phyloP scores from a whole-genome alignment of 2,113 vertebrate genomes.

The Thymallus thymallus region DNA sequence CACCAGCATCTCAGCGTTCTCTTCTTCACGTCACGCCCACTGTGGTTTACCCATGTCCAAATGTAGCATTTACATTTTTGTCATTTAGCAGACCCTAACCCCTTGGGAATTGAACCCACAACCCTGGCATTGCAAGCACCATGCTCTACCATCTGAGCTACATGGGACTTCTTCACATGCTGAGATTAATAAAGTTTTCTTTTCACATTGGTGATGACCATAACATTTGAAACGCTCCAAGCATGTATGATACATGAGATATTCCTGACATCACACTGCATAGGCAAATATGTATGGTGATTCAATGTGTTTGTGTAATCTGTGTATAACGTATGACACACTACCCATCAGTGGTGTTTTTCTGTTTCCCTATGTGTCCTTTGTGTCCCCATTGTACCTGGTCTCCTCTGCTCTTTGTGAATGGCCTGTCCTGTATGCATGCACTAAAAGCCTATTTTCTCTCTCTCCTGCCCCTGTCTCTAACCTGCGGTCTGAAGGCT shows the following conservation, averaged over 20 bases:
- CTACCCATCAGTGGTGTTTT: not conserved
- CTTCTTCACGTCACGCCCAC: not conserved
- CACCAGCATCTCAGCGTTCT: conserved; percentile 21
- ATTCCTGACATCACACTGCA: not conserved
- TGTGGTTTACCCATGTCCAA: conserved; percentile 22
- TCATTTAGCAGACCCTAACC: too few species aligned
- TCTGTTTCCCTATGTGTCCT: not conserved
- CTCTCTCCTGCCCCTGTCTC: conserved; percentile 66
- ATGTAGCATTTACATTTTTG: too few species aligned
- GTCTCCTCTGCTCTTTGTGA: conserved; percentile 39
- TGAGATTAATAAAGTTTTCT: not conserved
- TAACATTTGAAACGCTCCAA: not conserved
- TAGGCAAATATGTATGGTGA: not conserved
- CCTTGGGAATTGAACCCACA: too few species aligned
- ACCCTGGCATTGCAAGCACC: too few species aligned
- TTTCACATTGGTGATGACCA: not conserved
- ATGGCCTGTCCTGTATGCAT: conserved; percentile 65
- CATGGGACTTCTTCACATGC: conserved; percentile 25
- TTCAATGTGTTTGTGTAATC: not conserved
- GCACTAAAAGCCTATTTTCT: conserved; percentile 76
- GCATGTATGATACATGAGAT: too few species aligned
- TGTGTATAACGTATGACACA: not conserved
- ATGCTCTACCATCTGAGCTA: too few species aligned
- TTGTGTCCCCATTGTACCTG: not conserved
- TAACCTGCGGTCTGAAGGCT: conserved; percentile 88